These are phyloP conservation scores for Megathymus violae DNA, from an alignment of 1,140 invertebrate species.

Conservation along the genomic window DNA sequence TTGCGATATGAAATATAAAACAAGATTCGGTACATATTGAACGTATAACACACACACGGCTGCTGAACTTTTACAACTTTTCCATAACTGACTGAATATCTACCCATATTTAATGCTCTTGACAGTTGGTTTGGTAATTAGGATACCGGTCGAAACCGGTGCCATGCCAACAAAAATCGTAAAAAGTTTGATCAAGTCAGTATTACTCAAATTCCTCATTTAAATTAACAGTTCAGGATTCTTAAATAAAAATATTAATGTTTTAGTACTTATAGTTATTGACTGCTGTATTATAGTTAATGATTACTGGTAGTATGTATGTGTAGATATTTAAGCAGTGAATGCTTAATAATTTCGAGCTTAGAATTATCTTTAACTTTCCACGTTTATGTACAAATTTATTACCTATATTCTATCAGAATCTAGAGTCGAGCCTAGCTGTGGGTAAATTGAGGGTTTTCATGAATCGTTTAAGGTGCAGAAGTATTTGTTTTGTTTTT, in stretches of 20 bases:
- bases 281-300: too few relatives aligned
- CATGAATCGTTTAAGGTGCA: too few relatives aligned
- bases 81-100: constrained; percentile 25
- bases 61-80: constrained; percentile 22
- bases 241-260: neutral
- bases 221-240: neutral
- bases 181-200: constrained; percentile 29
- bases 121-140: constrained; percentile 39
- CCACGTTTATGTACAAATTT: too few relatives aligned
- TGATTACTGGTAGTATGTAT: too few relatives aligned
- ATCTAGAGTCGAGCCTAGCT: too few relatives aligned
- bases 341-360: too few relatives aligned
- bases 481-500: too few relatives aligned
- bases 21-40: constrained; percentile 11
- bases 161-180: constrained; percentile 31
- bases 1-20: constrained; percentile 27
- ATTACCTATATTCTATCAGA: too few relatives aligned
- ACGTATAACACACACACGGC: constrained; percentile 4
- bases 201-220: constrained; percentile 7
- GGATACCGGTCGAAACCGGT: constrained; percentile 24
- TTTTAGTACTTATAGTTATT: too few relatives aligned
- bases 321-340: too few relatives aligned
- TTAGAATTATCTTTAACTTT: too few relatives aligned
- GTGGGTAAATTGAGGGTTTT: too few relatives aligned
- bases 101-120: constrained; percentile 33